phyloP scores from a whole-genome alignment of 2,113 vertebrate species.

The Epinephelus cyanopodus region DNA sequence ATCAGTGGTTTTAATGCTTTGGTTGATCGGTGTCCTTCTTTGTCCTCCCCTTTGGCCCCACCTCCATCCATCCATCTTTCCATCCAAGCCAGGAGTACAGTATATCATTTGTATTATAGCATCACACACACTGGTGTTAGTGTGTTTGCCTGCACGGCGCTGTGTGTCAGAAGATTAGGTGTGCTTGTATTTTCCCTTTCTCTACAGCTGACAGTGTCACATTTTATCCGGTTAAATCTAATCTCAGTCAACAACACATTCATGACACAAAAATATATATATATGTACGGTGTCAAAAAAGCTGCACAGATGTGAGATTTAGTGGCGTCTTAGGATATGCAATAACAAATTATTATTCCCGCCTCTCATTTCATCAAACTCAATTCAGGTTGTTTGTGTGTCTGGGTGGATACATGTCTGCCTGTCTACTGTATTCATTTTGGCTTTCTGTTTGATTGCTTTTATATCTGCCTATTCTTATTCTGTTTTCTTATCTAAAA shows the following conservation, averaged over 20 bases:
- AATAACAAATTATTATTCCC: slow-evolving; percentile 11
- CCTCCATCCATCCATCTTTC: neutral
- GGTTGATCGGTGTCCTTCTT: too few relatives aligned
- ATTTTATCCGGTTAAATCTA: slow-evolving; percentile 12
- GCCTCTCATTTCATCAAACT: slow-evolving; percentile 18
- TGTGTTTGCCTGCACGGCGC: neutral
- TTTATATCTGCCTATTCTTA: slow-evolving; percentile 21
- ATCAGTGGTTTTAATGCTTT: too few relatives aligned
- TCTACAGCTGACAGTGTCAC: slow-evolving; percentile 1
- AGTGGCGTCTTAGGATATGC: slow-evolving; percentile 4
- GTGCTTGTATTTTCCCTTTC: slow-evolving; percentile 12
- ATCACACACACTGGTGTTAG: neutral
- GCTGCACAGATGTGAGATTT: slow-evolving; percentile 7
- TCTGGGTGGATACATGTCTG: neutral
- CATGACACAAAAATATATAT: slow-evolving; percentile 9
- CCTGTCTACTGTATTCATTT: neutral
- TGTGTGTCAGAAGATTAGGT: slow-evolving; percentile 17
- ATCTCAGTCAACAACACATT: slow-evolving; percentile 7
- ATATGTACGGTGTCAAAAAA: slow-evolving; percentile 8
- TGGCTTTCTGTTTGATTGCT: slow-evolving; percentile 3
- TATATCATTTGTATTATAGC: neutral
- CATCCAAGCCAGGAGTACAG: neutral
- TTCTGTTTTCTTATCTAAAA: slow-evolving; percentile 35
- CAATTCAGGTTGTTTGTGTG: slow-evolving; percentile 11
- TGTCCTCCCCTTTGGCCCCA: neutral